phyloP scores from a whole-genome alignment of 2,888 invertebrate species.

The Patella ulyssiponensis region DNA sequence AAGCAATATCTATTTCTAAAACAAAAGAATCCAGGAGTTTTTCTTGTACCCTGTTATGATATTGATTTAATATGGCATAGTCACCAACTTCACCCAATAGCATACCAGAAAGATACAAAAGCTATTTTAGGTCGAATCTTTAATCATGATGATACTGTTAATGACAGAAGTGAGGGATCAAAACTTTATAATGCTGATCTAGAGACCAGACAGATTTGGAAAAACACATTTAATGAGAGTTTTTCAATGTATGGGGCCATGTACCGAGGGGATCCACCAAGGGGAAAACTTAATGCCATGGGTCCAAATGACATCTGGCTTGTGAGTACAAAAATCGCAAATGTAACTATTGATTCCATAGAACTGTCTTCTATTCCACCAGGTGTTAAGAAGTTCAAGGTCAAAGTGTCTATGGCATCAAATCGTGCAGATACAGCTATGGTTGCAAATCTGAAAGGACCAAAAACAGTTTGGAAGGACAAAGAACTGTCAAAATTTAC shows the following conservation, averaged over 20 bases:
- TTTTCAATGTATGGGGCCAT: slow-evolving; percentile 73
- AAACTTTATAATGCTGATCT: slow-evolving; percentile 72
- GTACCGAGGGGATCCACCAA: slow-evolving; percentile 73
- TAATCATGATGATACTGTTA: slow-evolving; percentile 74
- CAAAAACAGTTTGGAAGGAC: slow-evolving; percentile 52
- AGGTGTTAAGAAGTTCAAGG: slow-evolving; percentile 41
- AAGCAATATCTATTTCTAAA: slow-evolving; percentile 72
- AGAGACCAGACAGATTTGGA: slow-evolving; percentile 73
- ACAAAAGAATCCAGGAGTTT: slow-evolving; percentile 71
- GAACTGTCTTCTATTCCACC: slow-evolving; percentile 29
- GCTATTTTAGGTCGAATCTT: slow-evolving; percentile 68
- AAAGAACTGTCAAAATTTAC: slow-evolving; percentile 64
- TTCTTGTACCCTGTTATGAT: slow-evolving; percentile 75
- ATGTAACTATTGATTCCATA: slow-evolving; percentile 46
- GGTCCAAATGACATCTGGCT: slow-evolving; percentile 57
- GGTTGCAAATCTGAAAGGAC: slow-evolving; percentile 47
- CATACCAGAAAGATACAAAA: slow-evolving; percentile 65
- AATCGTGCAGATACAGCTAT: slow-evolving; percentile 26
- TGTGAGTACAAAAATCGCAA: slow-evolving; percentile 62
- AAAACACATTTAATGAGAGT: slow-evolving; percentile 69
- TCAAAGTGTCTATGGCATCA: slow-evolving; percentile 35
- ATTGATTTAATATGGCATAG: slow-evolving; percentile 75
- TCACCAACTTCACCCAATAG: slow-evolving; percentile 72
- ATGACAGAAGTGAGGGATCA: slow-evolving; percentile 72
- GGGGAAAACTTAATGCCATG: slow-evolving; percentile 69